Base-by-base conservation (phyloP, 30 jellyfish, hydroid and myxozoan genomes). In the Catostylus mosaicus region DNA sequence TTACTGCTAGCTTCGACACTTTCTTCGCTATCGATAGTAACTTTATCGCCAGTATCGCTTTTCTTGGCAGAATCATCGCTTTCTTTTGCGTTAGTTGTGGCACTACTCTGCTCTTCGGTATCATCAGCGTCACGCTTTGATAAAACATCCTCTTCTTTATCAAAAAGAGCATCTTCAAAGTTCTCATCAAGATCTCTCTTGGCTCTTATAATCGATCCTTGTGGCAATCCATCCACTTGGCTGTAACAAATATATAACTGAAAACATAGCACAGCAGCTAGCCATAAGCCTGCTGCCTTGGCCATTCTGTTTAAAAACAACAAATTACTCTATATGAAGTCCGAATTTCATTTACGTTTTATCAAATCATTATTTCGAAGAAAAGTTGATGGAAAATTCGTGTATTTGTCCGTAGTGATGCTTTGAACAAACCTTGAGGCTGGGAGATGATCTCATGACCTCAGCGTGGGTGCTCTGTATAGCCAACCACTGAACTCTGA, bases 91-190 rank as follows among this genome's bases (percentile, higher is more conserved):
- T 31, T 82, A 35, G 63, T 66, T 9, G 43, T 52, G 29, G 34
- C 80, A 57, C 71, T 73, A 47, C 73, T 62, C 74, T 61, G 30
- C 30, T 77, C 75, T 3, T 69, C 76, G 31, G 75, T 60, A 7
- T 67, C 91, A 19, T 66, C 24, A 63, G 84, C 78, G 9, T 81
- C 91, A 29, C 91, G 84, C 72, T 81, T 81, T 60, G 91, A 81
- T 51, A 81, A 81, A 29, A 46, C 32, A 40, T 72, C 84, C 24
- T 81, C 78, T 47, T 73, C 84, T 30, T 81, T 65, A 34, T 81
- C 97, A 68, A 63, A 90, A 45, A 90, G 89, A 48, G 96, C 97
- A 83, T 90, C 96, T 22, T 94, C 90, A 29, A 83, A 59, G 37
- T 56, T 43, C 61, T 87, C 96, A 18, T 90, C 97, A 66, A 90